Conservation (phyloP, 2,888 invertebrate species). For the Drosophila mercatorum region DNA sequence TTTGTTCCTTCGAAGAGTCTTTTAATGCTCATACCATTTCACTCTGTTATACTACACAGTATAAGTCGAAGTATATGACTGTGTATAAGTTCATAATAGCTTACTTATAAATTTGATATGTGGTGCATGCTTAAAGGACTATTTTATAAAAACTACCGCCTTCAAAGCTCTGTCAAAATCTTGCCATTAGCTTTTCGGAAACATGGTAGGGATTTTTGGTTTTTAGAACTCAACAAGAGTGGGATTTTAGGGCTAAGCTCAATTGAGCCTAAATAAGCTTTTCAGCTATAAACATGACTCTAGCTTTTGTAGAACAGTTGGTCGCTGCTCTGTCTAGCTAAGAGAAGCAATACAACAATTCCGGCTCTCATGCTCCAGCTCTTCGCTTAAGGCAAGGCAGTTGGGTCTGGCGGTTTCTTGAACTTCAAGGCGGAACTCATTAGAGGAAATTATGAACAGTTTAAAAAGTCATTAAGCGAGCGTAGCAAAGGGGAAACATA, state of each 20-base stretch:
- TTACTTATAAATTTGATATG: not conserved
- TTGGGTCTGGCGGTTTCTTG: conserved; percentile 11
- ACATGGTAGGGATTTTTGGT: not conserved
- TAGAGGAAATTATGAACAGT: conserved; percentile 63
- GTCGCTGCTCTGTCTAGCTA: not conserved
- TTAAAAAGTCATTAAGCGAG: conserved; percentile 57
- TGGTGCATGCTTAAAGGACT: not conserved
- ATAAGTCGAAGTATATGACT: not conserved
- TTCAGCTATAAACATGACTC: conserved; percentile 21
- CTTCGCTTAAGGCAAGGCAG: conserved; percentile 1
- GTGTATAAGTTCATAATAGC: not conserved
- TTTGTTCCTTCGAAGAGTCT: not conserved
- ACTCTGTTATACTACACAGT: not conserved
- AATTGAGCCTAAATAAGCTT: not conserved
- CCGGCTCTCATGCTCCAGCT: not conserved
- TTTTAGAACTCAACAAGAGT: not conserved
- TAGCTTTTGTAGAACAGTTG: conserved; percentile 39
- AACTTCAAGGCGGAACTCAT: conserved; percentile 42
- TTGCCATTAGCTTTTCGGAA: not conserved
- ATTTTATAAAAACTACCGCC: not conserved
- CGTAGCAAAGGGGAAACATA: conserved; percentile 18
- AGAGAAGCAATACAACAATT: not conserved
- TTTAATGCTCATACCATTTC: not conserved
- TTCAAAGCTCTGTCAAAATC: not conserved
- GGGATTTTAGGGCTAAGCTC: not conserved